phyloP scores from a whole-genome alignment of 2,888 invertebrate species.

The Tipula lateralis region DNA sequence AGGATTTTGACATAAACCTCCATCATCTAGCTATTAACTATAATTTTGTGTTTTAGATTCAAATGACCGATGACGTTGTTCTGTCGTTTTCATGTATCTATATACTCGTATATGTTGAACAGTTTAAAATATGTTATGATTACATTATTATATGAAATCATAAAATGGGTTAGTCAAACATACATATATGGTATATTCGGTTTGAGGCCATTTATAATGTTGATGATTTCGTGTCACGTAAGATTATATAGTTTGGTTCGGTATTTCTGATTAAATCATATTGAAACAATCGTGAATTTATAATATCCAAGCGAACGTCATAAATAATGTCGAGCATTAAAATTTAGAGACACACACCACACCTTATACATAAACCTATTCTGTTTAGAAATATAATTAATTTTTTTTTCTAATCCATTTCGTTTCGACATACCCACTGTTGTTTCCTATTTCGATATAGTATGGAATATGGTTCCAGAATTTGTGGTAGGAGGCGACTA shows the following conservation, averaged over 20 bases:
- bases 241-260: not conserved
- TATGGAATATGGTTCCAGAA: too few species aligned
- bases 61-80: not conserved
- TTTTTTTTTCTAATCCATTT: too few species aligned
- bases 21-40: not conserved
- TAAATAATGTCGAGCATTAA: not conserved
- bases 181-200: not conserved
- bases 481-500: too few species aligned
- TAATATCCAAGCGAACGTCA: not conserved
- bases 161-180: not conserved
- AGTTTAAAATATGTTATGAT: not conserved
- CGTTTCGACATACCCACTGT: too few species aligned
- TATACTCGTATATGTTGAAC: too few species aligned
- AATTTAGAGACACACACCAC: not conserved
- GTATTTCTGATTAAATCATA: not conserved
- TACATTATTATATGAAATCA: not conserved
- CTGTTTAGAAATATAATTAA: too few species aligned
- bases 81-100: too few species aligned
- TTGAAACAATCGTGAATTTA: not conserved
- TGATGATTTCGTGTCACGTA: conserved; percentile 3
- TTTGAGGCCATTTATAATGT: not conserved
- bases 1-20: not conserved
- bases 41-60: not conserved
- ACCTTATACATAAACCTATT: not conserved
- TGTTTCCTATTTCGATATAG: too few species aligned